Evolutionary conservation across 1,140 invertebrate species (phyloP).

Genomic region (Diabrotica virgifera): DNA sequence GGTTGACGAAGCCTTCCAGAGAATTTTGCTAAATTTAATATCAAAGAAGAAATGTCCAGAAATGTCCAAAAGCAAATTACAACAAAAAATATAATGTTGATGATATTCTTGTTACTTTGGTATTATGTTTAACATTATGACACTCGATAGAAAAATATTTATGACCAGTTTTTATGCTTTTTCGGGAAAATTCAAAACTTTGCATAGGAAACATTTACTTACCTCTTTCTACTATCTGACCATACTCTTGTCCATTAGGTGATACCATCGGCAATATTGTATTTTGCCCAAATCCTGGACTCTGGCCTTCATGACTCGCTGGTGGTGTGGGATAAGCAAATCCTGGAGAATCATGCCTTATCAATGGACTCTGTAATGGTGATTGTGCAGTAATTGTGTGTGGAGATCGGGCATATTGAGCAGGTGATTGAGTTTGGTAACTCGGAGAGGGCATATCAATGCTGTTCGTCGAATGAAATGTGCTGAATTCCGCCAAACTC

Average conservation of each 20-base stretch:
- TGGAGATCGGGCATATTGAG: conserved; percentile 44
- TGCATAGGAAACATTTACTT: background rate
- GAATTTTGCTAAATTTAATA: no score
- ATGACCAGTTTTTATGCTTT: no score
- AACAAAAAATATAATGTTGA: no score
- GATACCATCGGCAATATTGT: conserved; percentile 49
- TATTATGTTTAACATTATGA: no score
- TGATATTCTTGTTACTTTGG: no score
- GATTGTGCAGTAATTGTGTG: conserved; percentile 54
- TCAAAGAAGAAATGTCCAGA: no score
- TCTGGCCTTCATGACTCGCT: conserved; percentile 76
- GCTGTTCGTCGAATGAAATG: conserved; percentile 60
- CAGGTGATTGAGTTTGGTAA: conserved; percentile 49
- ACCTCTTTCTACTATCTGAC: conserved; percentile 51
- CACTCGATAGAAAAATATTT: no score
- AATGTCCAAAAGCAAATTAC: no score
- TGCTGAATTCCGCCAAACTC: conserved; percentile 76
- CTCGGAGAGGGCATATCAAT: conserved; percentile 47
- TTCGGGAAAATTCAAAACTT: no score
- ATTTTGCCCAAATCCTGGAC: conserved; percentile 54
- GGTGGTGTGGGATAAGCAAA: conserved; percentile 80
- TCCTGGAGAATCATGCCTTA: conserved; percentile 59
- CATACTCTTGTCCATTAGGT: conserved; percentile 48
- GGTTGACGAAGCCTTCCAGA: no score
- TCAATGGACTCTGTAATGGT: conserved; percentile 62